Evolutionary conservation across 2,797 vertebrate genomes (phyloP).

Genomic region (Pyrocephalus nanus): DNA sequence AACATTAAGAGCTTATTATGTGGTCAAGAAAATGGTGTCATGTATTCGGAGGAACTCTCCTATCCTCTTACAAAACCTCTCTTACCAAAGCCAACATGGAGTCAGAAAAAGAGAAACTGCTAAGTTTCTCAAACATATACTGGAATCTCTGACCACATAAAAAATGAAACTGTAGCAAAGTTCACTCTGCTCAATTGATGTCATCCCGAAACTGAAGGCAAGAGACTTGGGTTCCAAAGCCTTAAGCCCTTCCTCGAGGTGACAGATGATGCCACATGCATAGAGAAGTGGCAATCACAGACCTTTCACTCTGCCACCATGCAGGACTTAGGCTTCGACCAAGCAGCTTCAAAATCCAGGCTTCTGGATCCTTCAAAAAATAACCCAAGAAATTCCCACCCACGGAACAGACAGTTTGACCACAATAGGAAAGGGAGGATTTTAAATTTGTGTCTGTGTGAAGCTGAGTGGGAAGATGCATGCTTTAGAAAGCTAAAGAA

Average conservation of each 20-base stretch:
- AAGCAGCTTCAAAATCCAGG: neutral
- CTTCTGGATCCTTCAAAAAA: neutral
- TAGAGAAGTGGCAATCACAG: rapidly evolving
- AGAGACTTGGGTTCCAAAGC: neutral
- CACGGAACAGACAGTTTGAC: neutral
- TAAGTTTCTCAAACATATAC: neutral
- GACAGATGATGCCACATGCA: neutral
- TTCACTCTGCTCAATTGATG: neutral
- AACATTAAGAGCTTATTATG: neutral
- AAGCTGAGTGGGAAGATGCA: neutral
- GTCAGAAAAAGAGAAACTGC: neutral
- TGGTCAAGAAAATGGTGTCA: neutral
- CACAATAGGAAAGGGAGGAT: neutral
- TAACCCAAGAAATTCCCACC: neutral
- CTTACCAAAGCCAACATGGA: neutral
- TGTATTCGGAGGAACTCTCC: neutral
- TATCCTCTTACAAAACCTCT: neutral
- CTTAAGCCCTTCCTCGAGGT: neutral
- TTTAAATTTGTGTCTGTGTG: neutral
- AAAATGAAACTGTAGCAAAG: neutral
- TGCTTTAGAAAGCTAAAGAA: neutral
- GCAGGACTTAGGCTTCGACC: rapidly evolving
- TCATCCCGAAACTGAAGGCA: neutral
- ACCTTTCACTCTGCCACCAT: neutral
- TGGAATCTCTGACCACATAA: neutral